A percentile compares a stretch with the other conserved stretches of the same genome.
These are phyloP conservation scores for Sardina pilchardus DNA, from an alignment of 2,113 vertebrate genomes.

Conservation along the genomic window DNA sequence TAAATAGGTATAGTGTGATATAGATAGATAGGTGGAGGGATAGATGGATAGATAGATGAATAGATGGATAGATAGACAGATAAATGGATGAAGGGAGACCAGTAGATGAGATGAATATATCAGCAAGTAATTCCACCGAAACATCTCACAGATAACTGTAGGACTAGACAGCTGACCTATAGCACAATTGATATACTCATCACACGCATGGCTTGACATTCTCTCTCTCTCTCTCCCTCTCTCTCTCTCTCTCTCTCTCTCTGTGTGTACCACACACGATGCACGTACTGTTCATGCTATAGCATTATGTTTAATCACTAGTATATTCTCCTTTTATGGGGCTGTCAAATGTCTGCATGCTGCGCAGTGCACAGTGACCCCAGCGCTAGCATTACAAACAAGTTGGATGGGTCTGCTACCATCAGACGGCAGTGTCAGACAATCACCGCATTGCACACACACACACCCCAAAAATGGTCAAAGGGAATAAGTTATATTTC, in stretches of 20 bases:
- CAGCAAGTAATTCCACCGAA: not conserved
- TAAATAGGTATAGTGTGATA: not conserved
- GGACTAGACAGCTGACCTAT: constrained; percentile 10
- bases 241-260: not conserved
- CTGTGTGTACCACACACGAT: not conserved
- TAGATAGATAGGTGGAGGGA: not conserved
- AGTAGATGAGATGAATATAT: constrained; percentile 10
- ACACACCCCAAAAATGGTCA: not conserved
- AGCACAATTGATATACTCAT: constrained; percentile 12
- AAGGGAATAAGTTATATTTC: constrained; percentile 13
- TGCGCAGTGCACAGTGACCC: not conserved
- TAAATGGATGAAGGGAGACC: not conserved
- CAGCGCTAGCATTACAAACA: not conserved
- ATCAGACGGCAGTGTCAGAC: not conserved
- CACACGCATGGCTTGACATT: not conserved
- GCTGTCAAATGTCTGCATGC: constrained; percentile 11
- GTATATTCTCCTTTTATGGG: constrained; percentile 8
- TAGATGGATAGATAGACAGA: not conserved
- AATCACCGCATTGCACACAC: constrained; percentile 18
- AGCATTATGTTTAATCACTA: constrained; percentile 13
- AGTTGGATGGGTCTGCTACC: not conserved
- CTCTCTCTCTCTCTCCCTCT: not conserved
- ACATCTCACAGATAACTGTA: not conserved
- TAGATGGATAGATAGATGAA: not conserved
- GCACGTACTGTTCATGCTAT: not conserved